Base-by-base conservation (phyloP, 2,888 invertebrate species). In the Anarsia innoxiella region DNA sequence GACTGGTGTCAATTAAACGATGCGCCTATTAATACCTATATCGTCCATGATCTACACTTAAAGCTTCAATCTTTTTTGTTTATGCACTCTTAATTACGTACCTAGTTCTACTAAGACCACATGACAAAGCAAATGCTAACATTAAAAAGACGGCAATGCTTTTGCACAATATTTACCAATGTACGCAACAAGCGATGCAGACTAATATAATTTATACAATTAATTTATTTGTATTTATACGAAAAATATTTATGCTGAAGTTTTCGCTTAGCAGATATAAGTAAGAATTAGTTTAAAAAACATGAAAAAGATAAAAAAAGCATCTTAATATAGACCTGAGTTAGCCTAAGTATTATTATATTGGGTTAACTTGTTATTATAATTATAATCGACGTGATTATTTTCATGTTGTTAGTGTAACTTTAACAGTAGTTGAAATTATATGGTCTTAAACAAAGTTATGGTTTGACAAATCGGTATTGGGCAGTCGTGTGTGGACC, bases 321-420 rank as follows among this genome's bases (percentile, higher is more conserved):
- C 49, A 47, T 46, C 48, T 49, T 55, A 53, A 56, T 61, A 53
- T 55, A 54, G 51, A 64, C 55, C 51, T 55, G 59, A 74, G 67
- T 75, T 76, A 77, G 65, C 62, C 65, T 74, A 71, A 77, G 73
- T 78, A 78, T 72, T 74, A 70, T 61, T 66, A n/a, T n/a, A 58
- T 56, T 63, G 48, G 56, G 59, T 58, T 61, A 45, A 50, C 46
- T 51, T 45, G 10, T 28, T 26, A 43, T 40, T 45, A 36, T 40
- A n/a, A n/a, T n/a, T n/a, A 35, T 32, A 12, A 28, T 12, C 25
- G n/a, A n/a, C n/a, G n/a, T 25, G 25, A 25, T 9, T 3, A n/a
- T 25, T 25, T 25, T 25, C 25, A n/a, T 25, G n/a, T 28, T 6
- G 12, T 12, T 28, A 28, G 28, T 26, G 28, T 28, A 11, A 31